Base-by-base conservation (phyloP, 2,113 vertebrate genomes). In the Hippocampus barbouri region DNA sequence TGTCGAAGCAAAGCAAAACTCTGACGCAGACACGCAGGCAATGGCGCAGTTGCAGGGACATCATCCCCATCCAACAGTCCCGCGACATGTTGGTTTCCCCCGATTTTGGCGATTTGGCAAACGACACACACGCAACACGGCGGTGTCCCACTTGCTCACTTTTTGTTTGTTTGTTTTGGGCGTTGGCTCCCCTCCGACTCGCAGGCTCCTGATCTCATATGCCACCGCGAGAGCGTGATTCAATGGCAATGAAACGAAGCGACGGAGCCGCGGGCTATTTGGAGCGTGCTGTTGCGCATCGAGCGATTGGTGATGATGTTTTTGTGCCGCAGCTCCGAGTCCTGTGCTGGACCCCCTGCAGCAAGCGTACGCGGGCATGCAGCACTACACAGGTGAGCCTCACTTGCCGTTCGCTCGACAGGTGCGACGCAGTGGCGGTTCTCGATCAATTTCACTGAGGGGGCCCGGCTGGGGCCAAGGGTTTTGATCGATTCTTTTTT, bases 311-410 rank as follows among this genome's bases (percentile, higher is more conserved):
- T 86, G 74, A 86, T 5, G 5, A 51, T 72, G 65, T 86, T 79
- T 25, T 57, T 75, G 30, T 80, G 27, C 74, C 72, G 83, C 88
- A 97, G 96, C 95, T 85, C 95, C 95, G 91, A 96, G 95, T 92
- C 94, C 94, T 0, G 94, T 94, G 0, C 89, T 95, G 90, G 96
- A 97, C 74, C 94, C 95, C 41, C 91, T 97, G 69, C 95, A 97
- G 86, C 96, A 97, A 77, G 95, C 95, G 0, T 97, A 97, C 3
- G 92, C 95, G 0, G 95, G 96, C 77, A 96, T 97, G 95, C 96
- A 97, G 88, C 95, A 96, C 83, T 97, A 97, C 59, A 93, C 96
- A 90, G 96, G 96, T 97, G 76, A 86, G 89, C 56, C 30, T 47
- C 64, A 27, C 20, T 63, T 4, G 14, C 12, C 20, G 41, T n/a